Evolutionary conservation across 2,888 invertebrate genomes (phyloP).

Genomic region (Cephonodes hylas): DNA sequence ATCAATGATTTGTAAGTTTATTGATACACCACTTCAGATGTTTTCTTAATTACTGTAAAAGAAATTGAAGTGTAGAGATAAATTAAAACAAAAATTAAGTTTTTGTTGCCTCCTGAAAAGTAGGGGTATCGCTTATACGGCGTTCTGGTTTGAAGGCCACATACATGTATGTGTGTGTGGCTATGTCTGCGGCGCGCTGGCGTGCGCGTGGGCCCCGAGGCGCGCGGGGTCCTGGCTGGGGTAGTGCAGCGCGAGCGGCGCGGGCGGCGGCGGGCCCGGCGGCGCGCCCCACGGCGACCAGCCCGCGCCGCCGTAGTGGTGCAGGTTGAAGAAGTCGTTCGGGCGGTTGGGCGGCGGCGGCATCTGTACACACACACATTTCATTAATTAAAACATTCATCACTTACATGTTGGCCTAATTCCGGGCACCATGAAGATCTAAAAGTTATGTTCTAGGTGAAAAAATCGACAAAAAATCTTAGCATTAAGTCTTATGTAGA

Average conservation of each 20-base stretch:
- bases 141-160: no score
- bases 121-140: no score
- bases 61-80: no score
- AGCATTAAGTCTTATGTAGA: no score
- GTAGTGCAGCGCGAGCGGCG: slow-evolving; percentile 89
- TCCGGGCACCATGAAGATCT: neutral
- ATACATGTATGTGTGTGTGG: neutral
- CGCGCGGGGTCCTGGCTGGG: slow-evolving; percentile 98
- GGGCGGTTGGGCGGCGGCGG: slow-evolving; percentile 76
- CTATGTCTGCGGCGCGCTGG: slow-evolving; percentile 64
- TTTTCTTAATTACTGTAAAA: no score
- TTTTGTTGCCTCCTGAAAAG: no score
- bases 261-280: slow-evolving; percentile 60
- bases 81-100: no score
- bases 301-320: slow-evolving; percentile 61
- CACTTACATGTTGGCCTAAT: neutral
- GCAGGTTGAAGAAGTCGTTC: slow-evolving; percentile 84
- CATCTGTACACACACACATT: slow-evolving; percentile 46
- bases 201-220: slow-evolving; percentile 86
- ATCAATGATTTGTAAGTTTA: no score
- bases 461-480: no score
- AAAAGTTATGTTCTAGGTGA: no score
- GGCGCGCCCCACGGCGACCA: slow-evolving; percentile 47
- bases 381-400: neutral
- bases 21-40: no score